These are phyloP conservation scores for Rhynchonycteris naso DNA, from an alignment of 2,797 vertebrate species.

Conservation along the genomic window DNA sequence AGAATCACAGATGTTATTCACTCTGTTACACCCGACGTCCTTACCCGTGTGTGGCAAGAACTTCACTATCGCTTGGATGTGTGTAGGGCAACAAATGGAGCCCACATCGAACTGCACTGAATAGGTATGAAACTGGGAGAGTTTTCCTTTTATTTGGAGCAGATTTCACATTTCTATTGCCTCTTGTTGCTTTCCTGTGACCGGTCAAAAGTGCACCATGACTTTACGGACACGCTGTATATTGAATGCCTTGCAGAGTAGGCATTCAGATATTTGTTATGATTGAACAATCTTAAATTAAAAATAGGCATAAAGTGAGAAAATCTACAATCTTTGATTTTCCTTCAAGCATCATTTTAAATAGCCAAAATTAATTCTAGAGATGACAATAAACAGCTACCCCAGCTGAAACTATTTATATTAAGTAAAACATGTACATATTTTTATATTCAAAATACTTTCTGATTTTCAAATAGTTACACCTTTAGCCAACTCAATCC, in stretches of 20 bases:
- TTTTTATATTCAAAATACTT: slow-evolving; percentile 27
- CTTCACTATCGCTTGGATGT: no score
- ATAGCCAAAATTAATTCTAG: slow-evolving; percentile 35
- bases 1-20: no score
- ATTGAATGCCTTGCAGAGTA: background rate
- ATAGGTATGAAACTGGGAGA: no score
- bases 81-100: no score
- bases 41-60: no score
- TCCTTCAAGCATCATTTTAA: slow-evolving; percentile 43
- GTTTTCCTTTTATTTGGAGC: no score
- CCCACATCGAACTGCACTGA: no score
- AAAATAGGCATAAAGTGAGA: background rate
- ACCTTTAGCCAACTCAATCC: background rate
- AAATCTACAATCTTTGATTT: slow-evolving; percentile 44
- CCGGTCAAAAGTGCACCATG: no score
- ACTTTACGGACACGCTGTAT: no score
- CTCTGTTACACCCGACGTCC: no score
- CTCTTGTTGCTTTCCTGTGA: no score
- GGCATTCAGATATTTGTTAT: background rate
- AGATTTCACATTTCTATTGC: no score
- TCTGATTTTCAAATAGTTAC: slow-evolving; percentile 12
- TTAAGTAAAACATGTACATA: background rate
- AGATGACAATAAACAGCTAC: background rate
- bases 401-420: background rate
- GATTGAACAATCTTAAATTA: slow-evolving; percentile 34